Conservation (phyloP, 2,113 vertebrate genomes). For the Pteruthius melanotis region DNA sequence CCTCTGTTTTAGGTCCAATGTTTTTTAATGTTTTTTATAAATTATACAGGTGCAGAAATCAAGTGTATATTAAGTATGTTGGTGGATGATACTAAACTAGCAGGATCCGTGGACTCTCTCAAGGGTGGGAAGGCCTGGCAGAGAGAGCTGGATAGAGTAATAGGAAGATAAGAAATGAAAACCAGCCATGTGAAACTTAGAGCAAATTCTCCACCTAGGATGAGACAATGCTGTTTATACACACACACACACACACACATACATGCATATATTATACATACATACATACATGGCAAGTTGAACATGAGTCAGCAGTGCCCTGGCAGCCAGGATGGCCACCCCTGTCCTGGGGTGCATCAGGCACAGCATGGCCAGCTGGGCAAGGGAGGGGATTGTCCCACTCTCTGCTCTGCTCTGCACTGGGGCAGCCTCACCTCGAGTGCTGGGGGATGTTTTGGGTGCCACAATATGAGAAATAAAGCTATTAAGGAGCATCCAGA, state of each 20-base stretch:
- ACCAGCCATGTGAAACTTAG: rapidly evolving
- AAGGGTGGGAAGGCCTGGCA: neutral
- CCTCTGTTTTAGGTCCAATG: neutral
- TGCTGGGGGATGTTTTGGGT: neutral
- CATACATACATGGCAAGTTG: neutral
- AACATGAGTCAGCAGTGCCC: neutral
- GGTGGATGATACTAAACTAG: neutral
- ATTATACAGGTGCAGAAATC: neutral
- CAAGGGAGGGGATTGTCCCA: neutral
- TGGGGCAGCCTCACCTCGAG: rapidly evolving
- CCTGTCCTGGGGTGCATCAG: rapidly evolving
- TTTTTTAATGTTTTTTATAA: neutral
- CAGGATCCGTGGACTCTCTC: neutral
- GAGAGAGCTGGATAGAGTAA: neutral
- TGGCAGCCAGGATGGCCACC: neutral
- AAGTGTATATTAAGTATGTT: neutral
- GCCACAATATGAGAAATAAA: neutral
- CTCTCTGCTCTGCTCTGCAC: neutral
- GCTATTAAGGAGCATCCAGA: neutral
- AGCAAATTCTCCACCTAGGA: neutral
- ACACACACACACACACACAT: too few relatives aligned
- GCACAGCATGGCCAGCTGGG: rapidly evolving
- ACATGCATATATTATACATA: neutral
- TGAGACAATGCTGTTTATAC: rapidly evolving
- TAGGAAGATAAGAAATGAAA: neutral